A percentile compares a stretch with the other conserved stretches of the same genome.
Conservation (phyloP, 1,140 invertebrate species). For the Piezodorus guildinii region DNA sequence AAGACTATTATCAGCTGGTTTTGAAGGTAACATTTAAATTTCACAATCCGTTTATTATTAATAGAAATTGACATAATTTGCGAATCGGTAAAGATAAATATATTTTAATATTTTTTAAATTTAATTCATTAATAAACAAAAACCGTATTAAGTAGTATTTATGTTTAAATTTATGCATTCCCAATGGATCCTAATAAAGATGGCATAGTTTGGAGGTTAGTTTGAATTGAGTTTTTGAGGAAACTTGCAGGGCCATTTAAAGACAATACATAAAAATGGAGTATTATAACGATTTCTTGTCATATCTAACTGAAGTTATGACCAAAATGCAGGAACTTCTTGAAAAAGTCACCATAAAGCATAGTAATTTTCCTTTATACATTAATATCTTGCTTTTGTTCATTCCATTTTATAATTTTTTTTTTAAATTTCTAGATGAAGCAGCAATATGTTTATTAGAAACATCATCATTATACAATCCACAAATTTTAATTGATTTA, state of each 20-base stretch:
- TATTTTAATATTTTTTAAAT: too few relatives aligned
- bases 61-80: neutral
- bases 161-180: too few relatives aligned
- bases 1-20: constrained; percentile 10
- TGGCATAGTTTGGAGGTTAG: too few relatives aligned
- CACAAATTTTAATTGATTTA: constrained; percentile 5
- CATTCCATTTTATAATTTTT: neutral
- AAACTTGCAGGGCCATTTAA: too few relatives aligned
- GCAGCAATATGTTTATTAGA: neutral
- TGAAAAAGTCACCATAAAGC: constrained; percentile 9
- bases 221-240: too few relatives aligned
- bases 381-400: neutral
- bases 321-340: constrained; percentile 6
- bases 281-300: neutral
- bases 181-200: too few relatives aligned
- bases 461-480: neutral
- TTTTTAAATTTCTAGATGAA: constrained; percentile 1
- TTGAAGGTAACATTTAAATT: neutral
- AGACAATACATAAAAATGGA: neutral
- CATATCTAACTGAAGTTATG: constrained; percentile 1
- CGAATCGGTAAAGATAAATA: too few relatives aligned
- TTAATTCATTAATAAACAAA: too few relatives aligned
- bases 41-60: neutral
- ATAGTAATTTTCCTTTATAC: constrained; percentile 3
- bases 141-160: too few relatives aligned